Evolutionary conservation across 23 tunicate species (phyloP).

Genomic region (Phallusia fumigata): DNA sequence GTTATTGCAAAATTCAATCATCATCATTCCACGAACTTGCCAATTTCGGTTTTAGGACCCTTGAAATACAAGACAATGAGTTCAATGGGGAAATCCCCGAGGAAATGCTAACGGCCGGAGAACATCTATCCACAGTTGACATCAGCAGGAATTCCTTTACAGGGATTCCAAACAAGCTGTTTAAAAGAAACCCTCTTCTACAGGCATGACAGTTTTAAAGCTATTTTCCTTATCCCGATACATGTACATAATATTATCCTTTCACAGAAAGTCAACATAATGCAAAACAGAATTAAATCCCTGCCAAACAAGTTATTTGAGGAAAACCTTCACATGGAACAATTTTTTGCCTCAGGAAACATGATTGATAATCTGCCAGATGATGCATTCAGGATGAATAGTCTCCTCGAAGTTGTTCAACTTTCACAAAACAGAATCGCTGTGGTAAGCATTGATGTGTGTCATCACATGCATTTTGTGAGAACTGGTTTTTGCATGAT

Average conservation of each 20-base stretch:
- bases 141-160: conserved; percentile 52
- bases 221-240: not conserved
- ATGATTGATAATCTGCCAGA: conserved; percentile 14
- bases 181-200: conserved; percentile 41
- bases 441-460: conserved; percentile 18
- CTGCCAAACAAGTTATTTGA: conserved; percentile 43
- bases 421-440: conserved; percentile 29
- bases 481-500: too few species aligned
- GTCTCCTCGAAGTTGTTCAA: conserved; percentile 30
- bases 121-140: conserved; percentile 55
- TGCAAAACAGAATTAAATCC: conserved; percentile 32
- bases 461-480: too few species aligned
- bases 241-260: not conserved
- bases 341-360: conserved; percentile 35
- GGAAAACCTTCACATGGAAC: conserved; percentile 41
- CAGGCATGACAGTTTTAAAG: conserved; percentile 36
- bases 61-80: conserved; percentile 61
- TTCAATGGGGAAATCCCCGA: conserved; percentile 40
- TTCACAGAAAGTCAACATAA: conserved; percentile 35
- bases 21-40: too few species aligned
- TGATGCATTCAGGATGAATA: conserved; percentile 14
- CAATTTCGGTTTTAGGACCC: conserved; percentile 32
- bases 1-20: too few species aligned
- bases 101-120: conserved; percentile 40
- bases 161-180: conserved; percentile 35